These are phyloP conservation scores for Danio choprae DNA, from an alignment of 2,797 vertebrate genomes.

Conservation along the genomic window DNA sequence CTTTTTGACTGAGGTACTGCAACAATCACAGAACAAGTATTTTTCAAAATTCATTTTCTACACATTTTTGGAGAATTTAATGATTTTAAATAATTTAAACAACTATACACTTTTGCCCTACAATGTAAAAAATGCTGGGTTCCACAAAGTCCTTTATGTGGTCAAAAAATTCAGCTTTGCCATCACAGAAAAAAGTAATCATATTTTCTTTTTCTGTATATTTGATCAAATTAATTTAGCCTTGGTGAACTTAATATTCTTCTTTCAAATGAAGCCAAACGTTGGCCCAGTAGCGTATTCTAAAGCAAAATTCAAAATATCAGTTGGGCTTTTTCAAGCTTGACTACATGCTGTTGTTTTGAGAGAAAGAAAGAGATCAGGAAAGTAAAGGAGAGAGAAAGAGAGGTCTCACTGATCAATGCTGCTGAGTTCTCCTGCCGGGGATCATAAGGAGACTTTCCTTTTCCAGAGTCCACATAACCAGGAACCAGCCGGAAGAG, in stretches of 20 bases:
- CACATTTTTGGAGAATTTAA: not conserved
- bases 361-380: not conserved
- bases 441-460: slow-evolving; percentile 78
- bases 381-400: not conserved
- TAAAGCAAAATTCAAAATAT: not conserved
- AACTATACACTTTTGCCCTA: not conserved
- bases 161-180: not conserved
- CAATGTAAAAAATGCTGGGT: too few relatives aligned
- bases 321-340: not conserved
- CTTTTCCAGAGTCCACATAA: slow-evolving; percentile 74
- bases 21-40: not conserved
- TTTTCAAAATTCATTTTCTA: not conserved
- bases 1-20: not conserved
- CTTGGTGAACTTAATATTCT: not conserved
- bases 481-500: slow-evolving; percentile 74
- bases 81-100: not conserved
- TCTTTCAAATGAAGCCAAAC: not conserved
- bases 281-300: not conserved
- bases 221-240: not conserved
- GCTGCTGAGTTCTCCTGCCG: slow-evolving; percentile 73
- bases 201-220: not conserved
- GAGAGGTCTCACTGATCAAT: slow-evolving; percentile 70
- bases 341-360: slow-evolving; percentile 5
- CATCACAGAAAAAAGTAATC: not conserved
- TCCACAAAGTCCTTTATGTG: too few relatives aligned